A percentile compares a stretch with the other conserved stretches of the same genome.
Conservation (phyloP, 2,113 vertebrate genomes). For the Notothenia rossii region DNA sequence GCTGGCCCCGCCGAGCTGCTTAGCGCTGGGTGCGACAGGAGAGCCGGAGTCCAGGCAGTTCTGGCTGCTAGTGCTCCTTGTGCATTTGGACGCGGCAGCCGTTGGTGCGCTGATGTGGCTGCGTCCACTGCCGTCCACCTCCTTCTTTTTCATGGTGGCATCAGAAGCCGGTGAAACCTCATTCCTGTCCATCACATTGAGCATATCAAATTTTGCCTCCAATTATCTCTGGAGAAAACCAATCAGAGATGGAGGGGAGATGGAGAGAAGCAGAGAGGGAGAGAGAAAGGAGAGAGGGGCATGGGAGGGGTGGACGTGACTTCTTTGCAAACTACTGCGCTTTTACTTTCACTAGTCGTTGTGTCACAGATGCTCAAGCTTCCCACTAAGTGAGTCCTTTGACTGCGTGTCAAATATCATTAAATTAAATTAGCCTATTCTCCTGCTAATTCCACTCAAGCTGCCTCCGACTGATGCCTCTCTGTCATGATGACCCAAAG, state of each 20-base stretch:
- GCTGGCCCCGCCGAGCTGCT: slow-evolving; percentile 62
- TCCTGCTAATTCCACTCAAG: slow-evolving; percentile 24
- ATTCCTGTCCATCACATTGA: slow-evolving; percentile 84
- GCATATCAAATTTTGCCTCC: slow-evolving; percentile 79
- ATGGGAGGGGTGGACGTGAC: slow-evolving; percentile 79
- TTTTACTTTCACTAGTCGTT: slow-evolving; percentile 65
- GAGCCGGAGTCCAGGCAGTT: slow-evolving; percentile 69
- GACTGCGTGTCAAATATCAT: slow-evolving; percentile 36
- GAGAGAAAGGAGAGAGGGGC: slow-evolving; percentile 44
- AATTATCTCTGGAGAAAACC: slow-evolving; percentile 77
- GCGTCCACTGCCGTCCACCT: slow-evolving; percentile 65
- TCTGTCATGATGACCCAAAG: slow-evolving; percentile 9
- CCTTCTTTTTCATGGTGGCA: slow-evolving; percentile 75
- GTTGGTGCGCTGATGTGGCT: slow-evolving; percentile 64
- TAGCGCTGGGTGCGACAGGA: slow-evolving; percentile 38
- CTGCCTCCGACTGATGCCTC: slow-evolving; percentile 36
- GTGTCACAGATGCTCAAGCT: slow-evolving; percentile 46
- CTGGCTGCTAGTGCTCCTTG: slow-evolving; percentile 65
- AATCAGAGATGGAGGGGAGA: slow-evolving; percentile 66
- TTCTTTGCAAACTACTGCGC: slow-evolving; percentile 80
- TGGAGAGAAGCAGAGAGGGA: slow-evolving; percentile 43
- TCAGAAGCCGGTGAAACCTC: slow-evolving; percentile 77
- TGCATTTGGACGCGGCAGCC: slow-evolving; percentile 64
- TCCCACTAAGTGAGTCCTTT: slow-evolving; percentile 28
- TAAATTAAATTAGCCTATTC: slow-evolving; percentile 12